Base-by-base conservation (phyloP, 2,113 vertebrate species). In the Syrmaticus mikado region DNA sequence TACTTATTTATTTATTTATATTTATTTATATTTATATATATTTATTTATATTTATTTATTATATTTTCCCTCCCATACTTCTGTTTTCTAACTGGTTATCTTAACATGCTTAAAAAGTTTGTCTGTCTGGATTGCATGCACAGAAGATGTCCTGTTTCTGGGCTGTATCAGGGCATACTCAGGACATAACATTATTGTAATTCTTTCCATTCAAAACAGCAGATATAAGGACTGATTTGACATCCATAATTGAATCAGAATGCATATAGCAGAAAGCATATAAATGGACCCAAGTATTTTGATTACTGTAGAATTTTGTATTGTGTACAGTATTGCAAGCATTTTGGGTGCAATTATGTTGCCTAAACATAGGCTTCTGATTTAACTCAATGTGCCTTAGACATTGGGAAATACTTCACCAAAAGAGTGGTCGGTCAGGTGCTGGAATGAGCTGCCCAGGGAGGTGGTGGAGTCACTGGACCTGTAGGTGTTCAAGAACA, bases 101-200 rank as follows among this genome's bases (percentile, higher is more conserved):
- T 75, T 88, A 62, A 61, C 87, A 73, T 73, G 64, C 10, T 52
- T 80, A 57, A 50, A 64, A 55, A 67, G 10, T 85, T 87, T 57
- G 13, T 40, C n/a, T 80, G 50, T n/a, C 34, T 82, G 43, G 15
- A 77, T 4, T 61, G 28, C 14, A 6, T 71, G 53, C 27, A n/a
- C 18, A 46, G 41, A 82, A 85, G 34, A 38, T 58, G 4, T 70
- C 25, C 25, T 55, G 11, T 62, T 78, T 57, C 55, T 66, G 43
- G 13, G n/a, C 34, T 0, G 0, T 61, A 27, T n/a, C 18, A 30
- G 5, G 27, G 3, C 14, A 61, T 92, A 77, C 43, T 40, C 45
- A 22, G 61, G 15, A 10, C 73, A 77, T 68, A 65, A 45, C 73
- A 45, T 16, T 84, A 7, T 77, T 36, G 60, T 40, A 50, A 60